Conservation (phyloP, 1,140 invertebrate species). For the Platorchestia sp. region DNA sequence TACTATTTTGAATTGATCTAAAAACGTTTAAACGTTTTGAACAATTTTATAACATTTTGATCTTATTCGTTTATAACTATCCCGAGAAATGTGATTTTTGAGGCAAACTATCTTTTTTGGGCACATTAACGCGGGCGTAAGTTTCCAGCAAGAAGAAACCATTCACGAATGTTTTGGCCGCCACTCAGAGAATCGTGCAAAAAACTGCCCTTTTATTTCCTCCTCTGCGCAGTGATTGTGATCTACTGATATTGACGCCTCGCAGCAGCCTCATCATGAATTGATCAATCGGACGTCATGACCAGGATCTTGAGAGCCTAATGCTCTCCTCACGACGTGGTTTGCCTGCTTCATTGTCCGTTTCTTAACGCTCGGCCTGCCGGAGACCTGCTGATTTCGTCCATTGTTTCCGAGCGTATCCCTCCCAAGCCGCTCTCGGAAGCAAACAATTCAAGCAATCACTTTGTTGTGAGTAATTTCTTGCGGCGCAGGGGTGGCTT, state of each 20-base stretch:
- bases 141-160: too few relatives aligned
- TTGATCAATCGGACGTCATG: neutral
- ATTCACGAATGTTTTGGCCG: too few relatives aligned
- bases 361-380: neutral
- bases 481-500: neutral
- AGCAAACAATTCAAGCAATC: slow-evolving; percentile 12
- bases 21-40: too few relatives aligned
- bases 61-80: too few relatives aligned
- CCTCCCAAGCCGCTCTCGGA: neutral
- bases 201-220: neutral
- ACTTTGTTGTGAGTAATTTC: slow-evolving; percentile 35
- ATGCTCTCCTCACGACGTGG: slow-evolving; percentile 20
- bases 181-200: neutral
- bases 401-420: slow-evolving; percentile 37
- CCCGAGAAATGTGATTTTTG: too few relatives aligned
- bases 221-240: neutral
- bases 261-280: neutral
- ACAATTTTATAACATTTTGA: too few relatives aligned
- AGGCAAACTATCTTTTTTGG: too few relatives aligned
- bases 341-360: neutral
- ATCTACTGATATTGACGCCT: neutral
- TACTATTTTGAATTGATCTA: too few relatives aligned
- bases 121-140: too few relatives aligned
- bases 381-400: neutral
- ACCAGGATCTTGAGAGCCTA: neutral